Conservation (phyloP, 2,888 invertebrate species). For the Monoplex corrugatus region DNA sequence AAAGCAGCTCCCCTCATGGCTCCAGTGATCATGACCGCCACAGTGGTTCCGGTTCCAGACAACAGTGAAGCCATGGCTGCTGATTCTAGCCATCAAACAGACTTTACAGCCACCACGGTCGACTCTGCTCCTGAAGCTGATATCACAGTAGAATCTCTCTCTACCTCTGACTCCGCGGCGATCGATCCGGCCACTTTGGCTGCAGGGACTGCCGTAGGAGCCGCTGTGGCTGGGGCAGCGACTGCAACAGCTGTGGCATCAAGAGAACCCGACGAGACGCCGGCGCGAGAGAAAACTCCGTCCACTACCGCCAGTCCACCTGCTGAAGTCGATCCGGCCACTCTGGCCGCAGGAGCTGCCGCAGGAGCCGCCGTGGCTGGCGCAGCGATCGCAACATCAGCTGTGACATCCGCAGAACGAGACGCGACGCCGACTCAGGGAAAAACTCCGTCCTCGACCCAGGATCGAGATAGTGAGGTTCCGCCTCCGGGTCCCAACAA, state of each 20-base stretch:
- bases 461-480: too few species aligned
- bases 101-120: too few species aligned
- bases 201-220: not conserved
- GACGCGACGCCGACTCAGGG: not conserved
- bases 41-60: too few species aligned
- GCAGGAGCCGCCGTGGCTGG: not conserved
- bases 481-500: not conserved
- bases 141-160: too few species aligned
- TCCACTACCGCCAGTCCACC: not conserved
- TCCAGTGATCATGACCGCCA: too few species aligned
- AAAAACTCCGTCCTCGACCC: too few species aligned
- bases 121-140: too few species aligned
- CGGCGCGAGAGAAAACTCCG: not conserved
- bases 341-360: not conserved
- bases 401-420: not conserved
- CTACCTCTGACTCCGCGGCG: not conserved
- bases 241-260: not conserved
- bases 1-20: too few species aligned
- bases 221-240: too few species aligned
- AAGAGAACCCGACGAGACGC: not conserved
- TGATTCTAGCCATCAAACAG: too few species aligned
- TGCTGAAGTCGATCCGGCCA: not conserved
- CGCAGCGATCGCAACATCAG: not conserved
- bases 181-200: not conserved
- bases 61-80: too few species aligned